Conservation (phyloP, 2,113 vertebrate species). For the Seriola rivoliana region DNA sequence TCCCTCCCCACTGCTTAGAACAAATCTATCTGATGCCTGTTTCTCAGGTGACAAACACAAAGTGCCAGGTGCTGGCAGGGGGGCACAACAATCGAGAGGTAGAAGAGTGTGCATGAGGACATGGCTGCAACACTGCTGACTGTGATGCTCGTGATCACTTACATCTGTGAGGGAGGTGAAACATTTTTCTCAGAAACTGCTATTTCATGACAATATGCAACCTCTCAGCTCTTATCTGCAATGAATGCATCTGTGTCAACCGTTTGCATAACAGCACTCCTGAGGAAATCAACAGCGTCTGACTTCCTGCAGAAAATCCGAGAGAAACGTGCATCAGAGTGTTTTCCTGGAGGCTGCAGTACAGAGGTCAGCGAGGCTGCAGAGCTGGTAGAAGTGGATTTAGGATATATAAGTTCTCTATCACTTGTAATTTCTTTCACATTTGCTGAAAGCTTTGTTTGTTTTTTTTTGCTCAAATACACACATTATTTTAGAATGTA, state of each 20-base stretch:
- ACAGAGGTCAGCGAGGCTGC: slow-evolving; percentile 72
- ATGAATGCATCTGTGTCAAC: slow-evolving; percentile 7
- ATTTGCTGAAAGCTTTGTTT: not conserved
- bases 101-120: slow-evolving; percentile 56
- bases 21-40: slow-evolving; percentile 8
- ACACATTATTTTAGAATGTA: not conserved
- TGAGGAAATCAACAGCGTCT: slow-evolving; percentile 72
- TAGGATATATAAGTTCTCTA: slow-evolving; percentile 73
- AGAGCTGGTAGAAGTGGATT: slow-evolving; percentile 63
- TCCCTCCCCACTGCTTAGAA: not conserved
- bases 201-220: not conserved
- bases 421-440: not conserved
- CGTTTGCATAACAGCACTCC: slow-evolving; percentile 66
- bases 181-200: not conserved
- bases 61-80: slow-evolving; percentile 42
- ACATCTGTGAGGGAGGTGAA: slow-evolving; percentile 80
- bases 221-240: not conserved
- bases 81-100: slow-evolving; percentile 20
- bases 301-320: slow-evolving; percentile 74
- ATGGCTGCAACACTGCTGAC: slow-evolving; percentile 71
- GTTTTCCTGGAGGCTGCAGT: slow-evolving; percentile 75
- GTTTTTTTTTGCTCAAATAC: not conserved
- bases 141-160: slow-evolving; percentile 65
- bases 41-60: slow-evolving; percentile 65
- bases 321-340: slow-evolving; percentile 68